Conservation (phyloP, 2,113 vertebrate genomes). For the Neodon shergylaensis region DNA sequence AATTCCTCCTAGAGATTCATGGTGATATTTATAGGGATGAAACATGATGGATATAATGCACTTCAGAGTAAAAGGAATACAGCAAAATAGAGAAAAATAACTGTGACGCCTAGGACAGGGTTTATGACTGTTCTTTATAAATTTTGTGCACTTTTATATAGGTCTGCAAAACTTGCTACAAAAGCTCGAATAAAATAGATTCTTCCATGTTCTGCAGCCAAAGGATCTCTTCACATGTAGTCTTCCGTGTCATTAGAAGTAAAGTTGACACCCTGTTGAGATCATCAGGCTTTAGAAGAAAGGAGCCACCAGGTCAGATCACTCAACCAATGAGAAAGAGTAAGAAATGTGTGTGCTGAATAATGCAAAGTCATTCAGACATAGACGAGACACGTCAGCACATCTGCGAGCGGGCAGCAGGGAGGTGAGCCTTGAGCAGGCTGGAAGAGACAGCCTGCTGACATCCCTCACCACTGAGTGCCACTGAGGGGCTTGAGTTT, state of each 20-base stretch:
- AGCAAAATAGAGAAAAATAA: neutral
- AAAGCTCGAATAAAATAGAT: neutral
- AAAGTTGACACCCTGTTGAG: neutral
- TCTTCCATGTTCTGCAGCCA: neutral
- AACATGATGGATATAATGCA: neutral
- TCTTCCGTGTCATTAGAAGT: conserved; percentile 32
- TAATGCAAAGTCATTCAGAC: conserved; percentile 17
- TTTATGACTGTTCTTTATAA: neutral
- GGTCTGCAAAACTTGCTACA: conserved; percentile 24
- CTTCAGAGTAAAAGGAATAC: neutral
- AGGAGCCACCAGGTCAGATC: neutral
- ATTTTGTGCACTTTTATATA: conserved; percentile 10
- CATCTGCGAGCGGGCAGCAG: neutral
- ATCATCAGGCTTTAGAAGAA: neutral
- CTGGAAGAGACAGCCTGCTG: neutral
- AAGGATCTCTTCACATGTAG: neutral
- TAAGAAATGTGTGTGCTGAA: neutral
- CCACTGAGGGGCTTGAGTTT: neutral
- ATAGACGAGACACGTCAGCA: neutral
- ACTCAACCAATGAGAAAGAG: neutral
- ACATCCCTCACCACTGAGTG: neutral
- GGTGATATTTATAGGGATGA: neutral
- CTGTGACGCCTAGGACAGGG: neutral
- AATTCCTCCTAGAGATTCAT: neutral
- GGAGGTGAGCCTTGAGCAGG: neutral